Evolutionary conservation across 2,888 invertebrate species (phyloP).

Genomic region (Cremastinae sp.): DNA sequence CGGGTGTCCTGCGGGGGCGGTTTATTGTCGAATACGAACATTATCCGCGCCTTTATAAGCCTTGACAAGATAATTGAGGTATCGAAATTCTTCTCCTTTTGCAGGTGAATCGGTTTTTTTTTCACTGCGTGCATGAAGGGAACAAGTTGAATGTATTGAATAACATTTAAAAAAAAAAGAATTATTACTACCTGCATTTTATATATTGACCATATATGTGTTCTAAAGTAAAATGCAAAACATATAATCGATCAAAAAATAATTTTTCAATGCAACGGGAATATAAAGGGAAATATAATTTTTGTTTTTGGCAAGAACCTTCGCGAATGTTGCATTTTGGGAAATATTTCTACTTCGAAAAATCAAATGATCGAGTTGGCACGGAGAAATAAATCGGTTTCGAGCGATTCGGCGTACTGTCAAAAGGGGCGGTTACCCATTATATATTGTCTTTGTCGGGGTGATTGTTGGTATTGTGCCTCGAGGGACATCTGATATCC

Average conservation of each 20-base stretch:
- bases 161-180: slow-evolving; percentile 65
- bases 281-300: too few relatives aligned
- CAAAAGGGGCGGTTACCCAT: slow-evolving; percentile 33
- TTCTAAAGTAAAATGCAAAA: too few relatives aligned
- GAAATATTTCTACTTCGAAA: not conserved
- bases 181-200: too few relatives aligned
- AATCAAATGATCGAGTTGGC: slow-evolving; percentile 40
- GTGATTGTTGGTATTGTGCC: slow-evolving; percentile 31
- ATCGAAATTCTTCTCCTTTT: slow-evolving; percentile 71
- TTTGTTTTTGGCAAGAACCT: too few relatives aligned
- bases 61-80: slow-evolving; percentile 78
- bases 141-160: slow-evolving; percentile 36
- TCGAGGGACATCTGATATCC: slow-evolving; percentile 71
- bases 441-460: slow-evolving; percentile 33
- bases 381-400: slow-evolving; percentile 5
- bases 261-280: too few relatives aligned
- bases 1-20: slow-evolving; percentile 76
- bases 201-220: too few relatives aligned
- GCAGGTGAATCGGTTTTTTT: slow-evolving; percentile 73
- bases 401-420: slow-evolving; percentile 4
- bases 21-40: slow-evolving; percentile 77
- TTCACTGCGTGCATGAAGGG: slow-evolving; percentile 28
- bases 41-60: slow-evolving; percentile 76
- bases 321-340: too few relatives aligned
- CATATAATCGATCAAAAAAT: too few relatives aligned